A percentile compares a stretch with the other conserved stretches of the same genome.
These are phyloP conservation scores for Pogonus chalceus DNA, from an alignment of 1,140 invertebrate species.

Conservation along the genomic window DNA sequence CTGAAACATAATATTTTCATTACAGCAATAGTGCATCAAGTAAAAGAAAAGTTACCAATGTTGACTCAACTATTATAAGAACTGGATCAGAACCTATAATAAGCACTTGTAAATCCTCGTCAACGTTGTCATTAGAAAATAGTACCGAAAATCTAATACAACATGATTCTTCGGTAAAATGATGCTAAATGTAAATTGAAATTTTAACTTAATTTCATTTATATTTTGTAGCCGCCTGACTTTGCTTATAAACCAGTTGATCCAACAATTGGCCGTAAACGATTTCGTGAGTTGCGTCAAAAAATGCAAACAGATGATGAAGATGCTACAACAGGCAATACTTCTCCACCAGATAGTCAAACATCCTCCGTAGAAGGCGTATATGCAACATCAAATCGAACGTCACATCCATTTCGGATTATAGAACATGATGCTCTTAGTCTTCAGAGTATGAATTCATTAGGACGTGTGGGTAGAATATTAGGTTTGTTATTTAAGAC, in stretches of 20 bases:
- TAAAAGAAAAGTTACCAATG: neutral
- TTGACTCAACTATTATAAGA: conserved; percentile 8
- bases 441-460: conserved; percentile 74
- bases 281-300: conserved; percentile 71
- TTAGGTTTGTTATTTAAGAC: conserved; percentile 13
- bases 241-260: neutral
- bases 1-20: neutral
- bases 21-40: neutral
- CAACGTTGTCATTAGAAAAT: neutral
- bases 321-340: conserved; percentile 50
- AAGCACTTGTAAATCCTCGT: conserved; percentile 4
- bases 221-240: neutral
- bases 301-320: conserved; percentile 77
- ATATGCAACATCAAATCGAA: conserved; percentile 36
- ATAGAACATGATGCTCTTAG: conserved; percentile 79
- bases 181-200: neutral
- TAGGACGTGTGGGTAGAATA: conserved; percentile 68
- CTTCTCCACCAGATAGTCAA: conserved; percentile 68
- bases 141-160: conserved; percentile 7
- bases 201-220: conserved; percentile 6
- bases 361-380: conserved; percentile 58
- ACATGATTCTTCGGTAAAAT: neutral
- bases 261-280: conserved; percentile 41
- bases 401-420: conserved; percentile 64
- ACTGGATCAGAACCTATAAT: conserved; percentile 15